Evolutionary conservation across 2,797 vertebrate species (phyloP).

Genomic region (Platalea minor): DNA sequence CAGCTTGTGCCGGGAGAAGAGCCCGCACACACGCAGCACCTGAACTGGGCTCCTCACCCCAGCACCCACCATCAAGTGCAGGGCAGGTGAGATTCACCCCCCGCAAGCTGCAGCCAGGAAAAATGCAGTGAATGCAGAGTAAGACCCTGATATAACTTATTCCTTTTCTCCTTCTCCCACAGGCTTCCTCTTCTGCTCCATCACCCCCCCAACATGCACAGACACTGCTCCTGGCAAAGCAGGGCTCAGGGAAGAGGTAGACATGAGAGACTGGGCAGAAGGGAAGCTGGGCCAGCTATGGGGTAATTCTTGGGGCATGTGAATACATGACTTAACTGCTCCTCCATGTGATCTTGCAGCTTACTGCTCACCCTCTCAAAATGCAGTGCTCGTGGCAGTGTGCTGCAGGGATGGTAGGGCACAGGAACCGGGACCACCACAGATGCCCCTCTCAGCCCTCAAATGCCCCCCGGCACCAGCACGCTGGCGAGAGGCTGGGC

Average conservation of each 20-base stretch:
- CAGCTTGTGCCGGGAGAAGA: background rate
- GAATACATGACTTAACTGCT: background rate
- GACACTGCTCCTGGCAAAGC: background rate
- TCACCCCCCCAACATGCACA: background rate
- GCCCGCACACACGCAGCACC: accelerated
- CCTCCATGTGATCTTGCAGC: background rate
- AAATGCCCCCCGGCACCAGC: background rate
- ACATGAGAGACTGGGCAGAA: background rate
- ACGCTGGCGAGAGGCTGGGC: accelerated
- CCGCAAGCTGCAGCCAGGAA: background rate
- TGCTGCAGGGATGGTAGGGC: accelerated
- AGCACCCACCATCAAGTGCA: background rate
- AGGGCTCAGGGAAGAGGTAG: background rate
- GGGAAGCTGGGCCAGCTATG: accelerated
- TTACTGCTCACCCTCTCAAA: background rate
- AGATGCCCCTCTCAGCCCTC: accelerated
- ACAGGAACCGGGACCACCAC: accelerated
- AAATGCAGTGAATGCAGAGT: background rate
- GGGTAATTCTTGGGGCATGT: background rate
- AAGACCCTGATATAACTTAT: background rate
- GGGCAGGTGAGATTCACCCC: background rate
- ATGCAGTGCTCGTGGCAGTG: background rate
- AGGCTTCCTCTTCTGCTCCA: background rate
- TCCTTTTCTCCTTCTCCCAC: background rate
- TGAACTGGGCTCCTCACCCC: background rate